phyloP scores from a whole-genome alignment of 2,113 vertebrate genomes.

The Carassius gibelio region DNA sequence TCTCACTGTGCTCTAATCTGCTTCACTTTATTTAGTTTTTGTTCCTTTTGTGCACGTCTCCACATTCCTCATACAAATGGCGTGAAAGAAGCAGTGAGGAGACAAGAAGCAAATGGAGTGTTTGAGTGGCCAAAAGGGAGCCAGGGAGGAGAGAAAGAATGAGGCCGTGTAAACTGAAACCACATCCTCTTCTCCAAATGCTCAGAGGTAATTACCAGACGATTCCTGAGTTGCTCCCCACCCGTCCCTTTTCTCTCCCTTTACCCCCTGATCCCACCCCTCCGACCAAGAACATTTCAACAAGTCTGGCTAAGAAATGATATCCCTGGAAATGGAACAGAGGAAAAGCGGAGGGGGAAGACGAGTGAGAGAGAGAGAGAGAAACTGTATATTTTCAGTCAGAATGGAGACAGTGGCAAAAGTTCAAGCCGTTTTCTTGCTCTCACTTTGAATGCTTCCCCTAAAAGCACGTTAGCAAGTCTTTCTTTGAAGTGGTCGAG shows the following conservation, averaged over 20 bases:
- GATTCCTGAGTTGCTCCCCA: slow-evolving; percentile 26
- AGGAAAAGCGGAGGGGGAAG: slow-evolving; percentile 7
- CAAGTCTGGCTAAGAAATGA: slow-evolving; percentile 61
- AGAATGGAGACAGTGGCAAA: slow-evolving; percentile 39
- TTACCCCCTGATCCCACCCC: background rate
- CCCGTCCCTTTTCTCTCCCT: slow-evolving; percentile 34
- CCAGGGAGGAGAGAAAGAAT: slow-evolving; percentile 31
- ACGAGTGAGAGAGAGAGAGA: background rate
- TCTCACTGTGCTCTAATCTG: background rate
- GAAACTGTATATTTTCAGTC: slow-evolving; percentile 21
- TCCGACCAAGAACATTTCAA: slow-evolving; percentile 56
- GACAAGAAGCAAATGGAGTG: slow-evolving; percentile 43
- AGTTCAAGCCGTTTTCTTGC: slow-evolving; percentile 42
- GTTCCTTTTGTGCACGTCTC: slow-evolving; percentile 7
- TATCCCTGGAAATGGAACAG: slow-evolving; percentile 57
- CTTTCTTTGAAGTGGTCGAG: background rate
- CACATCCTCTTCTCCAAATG: slow-evolving; percentile 44
- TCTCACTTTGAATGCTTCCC: background rate
- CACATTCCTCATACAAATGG: slow-evolving; percentile 36
- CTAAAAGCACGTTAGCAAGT: background rate
- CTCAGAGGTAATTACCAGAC: slow-evolving; percentile 51
- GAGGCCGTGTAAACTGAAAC: slow-evolving; percentile 50
- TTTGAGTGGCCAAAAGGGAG: slow-evolving; percentile 29
- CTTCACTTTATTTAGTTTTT: slow-evolving; percentile 8
- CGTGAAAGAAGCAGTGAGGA: slow-evolving; percentile 1